These are phyloP conservation scores for Cecropterus lyciades DNA, from an alignment of 1,140 invertebrate species.

Conservation along the genomic window DNA sequence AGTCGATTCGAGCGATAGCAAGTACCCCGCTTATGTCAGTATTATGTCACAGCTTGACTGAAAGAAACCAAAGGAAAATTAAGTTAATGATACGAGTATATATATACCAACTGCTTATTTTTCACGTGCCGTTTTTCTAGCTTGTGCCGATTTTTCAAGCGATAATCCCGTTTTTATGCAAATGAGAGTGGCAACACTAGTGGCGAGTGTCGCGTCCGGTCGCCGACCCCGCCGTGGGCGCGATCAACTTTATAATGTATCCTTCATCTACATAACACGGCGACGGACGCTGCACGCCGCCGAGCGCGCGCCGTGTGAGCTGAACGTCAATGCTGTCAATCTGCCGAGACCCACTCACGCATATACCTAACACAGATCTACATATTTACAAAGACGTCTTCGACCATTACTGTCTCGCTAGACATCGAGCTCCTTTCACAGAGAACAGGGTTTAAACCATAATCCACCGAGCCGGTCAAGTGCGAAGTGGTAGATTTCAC, in stretches of 20 bases:
- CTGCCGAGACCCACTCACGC: not conserved
- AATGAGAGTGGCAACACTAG: slow-evolving; percentile 20
- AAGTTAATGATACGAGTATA: not conserved
- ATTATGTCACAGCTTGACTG: not conserved
- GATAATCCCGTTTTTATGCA: slow-evolving; percentile 13
- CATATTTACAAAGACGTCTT: no score
- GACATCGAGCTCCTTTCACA: no score
- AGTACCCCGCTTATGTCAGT: not conserved
- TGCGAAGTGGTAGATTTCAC: no score
- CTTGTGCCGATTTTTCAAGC: not conserved
- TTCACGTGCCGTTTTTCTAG: not conserved
- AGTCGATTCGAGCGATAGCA: not conserved
- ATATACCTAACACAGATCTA: no score
- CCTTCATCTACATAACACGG: slow-evolving; percentile 30
- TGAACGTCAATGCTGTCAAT: slow-evolving; percentile 1
- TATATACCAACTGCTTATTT: not conserved
- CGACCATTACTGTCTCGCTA: no score
- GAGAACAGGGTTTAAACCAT: no score
- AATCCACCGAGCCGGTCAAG: no score
- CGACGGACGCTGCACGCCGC: slow-evolving; percentile 15
- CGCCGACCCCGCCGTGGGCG: slow-evolving; percentile 20
- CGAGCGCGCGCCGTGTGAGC: slow-evolving; percentile 1
- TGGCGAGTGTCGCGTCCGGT: slow-evolving; percentile 22
- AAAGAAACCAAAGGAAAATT: not conserved
- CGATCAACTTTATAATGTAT: slow-evolving; percentile 31